Evolutionary conservation across 2,888 invertebrate genomes (phyloP), one percentile per base, ranked within the genome.

Genomic region (Dermolepida albohirtum): DNA sequence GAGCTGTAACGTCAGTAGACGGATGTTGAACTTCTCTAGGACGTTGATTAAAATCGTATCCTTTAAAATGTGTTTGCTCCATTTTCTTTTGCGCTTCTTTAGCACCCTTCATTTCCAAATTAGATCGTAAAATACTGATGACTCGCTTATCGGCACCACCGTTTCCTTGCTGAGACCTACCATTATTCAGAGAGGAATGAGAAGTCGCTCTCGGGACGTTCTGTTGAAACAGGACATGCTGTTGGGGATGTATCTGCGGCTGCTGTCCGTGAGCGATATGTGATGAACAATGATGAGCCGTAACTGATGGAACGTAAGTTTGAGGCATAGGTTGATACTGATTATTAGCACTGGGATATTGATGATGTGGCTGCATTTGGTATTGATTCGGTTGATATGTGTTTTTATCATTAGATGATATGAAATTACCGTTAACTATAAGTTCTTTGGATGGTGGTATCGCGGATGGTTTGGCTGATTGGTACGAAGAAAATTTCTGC

Each of bases 121-220:
- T 92, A 74, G 89, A 90, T 76, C 92, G 85, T 63, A 92, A 81
- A 76, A 92, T 87, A 77, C 89, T 90, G 70, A 92, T 82, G n/a
- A 92, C 90, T 71, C 88, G 85, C 79, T 91, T 90, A 65, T 77
- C 76, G 11, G 70, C 70, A 6, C 67, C 70, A 8, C 66, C 66
- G 64, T 75, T 77, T 34, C n/a, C 14, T 11, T 14, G 59, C 6
- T 62, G 59, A 47, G 47, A 34, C 39, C 71, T 68, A 47, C 68
- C 72, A 40, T 73, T 74, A 64, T 70, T 74, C 62, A 77, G 65
- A 7, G 77, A 77, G 10, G 78, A 68, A 68, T 74, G 79, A 2
- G 79, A 77, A 68, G 76, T 79, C 47, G 78, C 75, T 72, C 79
- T 69, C 5, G 76, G 69, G 47, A 74, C 67, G 50, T 73, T 75